phyloP scores from a whole-genome alignment of 2,113 vertebrate genomes.

The Lathamus discolor region DNA sequence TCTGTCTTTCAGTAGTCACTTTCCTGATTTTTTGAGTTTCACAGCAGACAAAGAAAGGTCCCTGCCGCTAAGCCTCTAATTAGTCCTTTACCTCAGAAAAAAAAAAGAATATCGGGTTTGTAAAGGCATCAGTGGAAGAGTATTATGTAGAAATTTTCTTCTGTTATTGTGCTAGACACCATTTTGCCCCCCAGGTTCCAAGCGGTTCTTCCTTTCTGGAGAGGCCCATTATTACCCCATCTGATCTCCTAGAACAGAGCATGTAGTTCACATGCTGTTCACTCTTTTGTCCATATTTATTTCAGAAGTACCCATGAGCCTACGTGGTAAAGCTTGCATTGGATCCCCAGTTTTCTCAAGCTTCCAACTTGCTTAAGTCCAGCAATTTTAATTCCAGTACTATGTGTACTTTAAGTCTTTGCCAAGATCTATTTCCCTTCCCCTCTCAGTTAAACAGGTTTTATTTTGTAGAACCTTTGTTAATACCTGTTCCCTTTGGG shows the following conservation, averaged over 20 bases:
- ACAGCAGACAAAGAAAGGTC: background rate
- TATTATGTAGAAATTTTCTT: background rate
- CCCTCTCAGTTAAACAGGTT: background rate
- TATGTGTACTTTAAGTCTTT: background rate
- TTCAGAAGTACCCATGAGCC: background rate
- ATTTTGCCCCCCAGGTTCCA: background rate
- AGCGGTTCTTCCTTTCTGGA: background rate
- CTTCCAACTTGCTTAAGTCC: background rate
- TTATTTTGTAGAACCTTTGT: background rate
- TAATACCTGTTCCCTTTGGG: background rate
- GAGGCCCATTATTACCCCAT: background rate
- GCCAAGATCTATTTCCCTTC: background rate
- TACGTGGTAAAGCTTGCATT: fast-evolving
- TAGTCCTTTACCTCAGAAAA: background rate
- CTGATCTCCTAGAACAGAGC: background rate
- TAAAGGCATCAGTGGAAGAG: background rate
- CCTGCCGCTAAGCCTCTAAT: background rate
- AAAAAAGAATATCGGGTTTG: background rate
- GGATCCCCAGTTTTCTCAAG: background rate
- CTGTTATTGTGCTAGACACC: background rate
- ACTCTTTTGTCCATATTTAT: background rate
- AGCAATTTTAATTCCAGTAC: background rate
- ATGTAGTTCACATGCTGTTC: background rate
- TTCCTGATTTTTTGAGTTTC: background rate
- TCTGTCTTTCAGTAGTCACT: background rate